A percentile compares a stretch with the other conserved stretches of the same genome.
These are phyloP conservation scores for Cheilosia variabilis DNA, from an alignment of 2,888 invertebrate species.

Conservation along the genomic window DNA sequence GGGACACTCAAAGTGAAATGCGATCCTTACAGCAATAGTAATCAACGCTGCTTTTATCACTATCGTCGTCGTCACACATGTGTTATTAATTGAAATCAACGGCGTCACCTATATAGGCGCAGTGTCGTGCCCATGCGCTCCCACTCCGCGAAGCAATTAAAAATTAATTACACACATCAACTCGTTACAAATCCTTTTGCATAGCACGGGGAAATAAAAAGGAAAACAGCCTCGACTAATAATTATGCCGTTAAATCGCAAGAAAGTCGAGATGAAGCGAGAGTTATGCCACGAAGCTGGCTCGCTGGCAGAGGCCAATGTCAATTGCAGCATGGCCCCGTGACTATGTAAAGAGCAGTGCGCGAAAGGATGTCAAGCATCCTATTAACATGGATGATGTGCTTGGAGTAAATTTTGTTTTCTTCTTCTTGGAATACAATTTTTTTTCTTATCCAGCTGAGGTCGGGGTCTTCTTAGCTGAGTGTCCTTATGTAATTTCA, in stretches of 20 bases:
- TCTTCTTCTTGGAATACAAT: background rate
- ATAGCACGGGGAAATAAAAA: background rate
- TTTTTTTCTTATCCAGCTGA: background rate
- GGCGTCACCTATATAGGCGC: constrained; percentile 9
- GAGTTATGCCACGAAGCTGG: constrained; percentile 13
- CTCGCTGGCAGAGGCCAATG: constrained; percentile 57
- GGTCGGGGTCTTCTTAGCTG: constrained; percentile 22
- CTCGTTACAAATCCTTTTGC: constrained; percentile 36
- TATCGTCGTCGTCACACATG: constrained; percentile 42
- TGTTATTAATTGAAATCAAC: constrained; percentile 68
- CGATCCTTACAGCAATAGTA: constrained; percentile 46
- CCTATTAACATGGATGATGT: constrained; percentile 68
- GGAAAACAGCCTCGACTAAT: constrained; percentile 31
- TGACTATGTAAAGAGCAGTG: constrained; percentile 31
- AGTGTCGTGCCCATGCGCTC: background rate
- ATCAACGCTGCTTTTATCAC: constrained; percentile 63
- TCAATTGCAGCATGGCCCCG: constrained; percentile 48
- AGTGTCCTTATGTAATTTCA: constrained; percentile 72
- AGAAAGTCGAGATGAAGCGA: constrained; percentile 14
- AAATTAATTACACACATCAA: constrained; percentile 52
- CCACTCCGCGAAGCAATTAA: constrained; percentile 40
- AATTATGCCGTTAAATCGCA: constrained; percentile 48
- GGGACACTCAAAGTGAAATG: constrained; percentile 61
- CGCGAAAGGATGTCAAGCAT: constrained; percentile 74
- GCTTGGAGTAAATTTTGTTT: constrained; percentile 32